Percentiles rank a stretch among this genome's conserved stretches.
Evolutionary conservation across 2,888 invertebrate species (phyloP).

Genomic region (Tyria jacobaeae): DNA sequence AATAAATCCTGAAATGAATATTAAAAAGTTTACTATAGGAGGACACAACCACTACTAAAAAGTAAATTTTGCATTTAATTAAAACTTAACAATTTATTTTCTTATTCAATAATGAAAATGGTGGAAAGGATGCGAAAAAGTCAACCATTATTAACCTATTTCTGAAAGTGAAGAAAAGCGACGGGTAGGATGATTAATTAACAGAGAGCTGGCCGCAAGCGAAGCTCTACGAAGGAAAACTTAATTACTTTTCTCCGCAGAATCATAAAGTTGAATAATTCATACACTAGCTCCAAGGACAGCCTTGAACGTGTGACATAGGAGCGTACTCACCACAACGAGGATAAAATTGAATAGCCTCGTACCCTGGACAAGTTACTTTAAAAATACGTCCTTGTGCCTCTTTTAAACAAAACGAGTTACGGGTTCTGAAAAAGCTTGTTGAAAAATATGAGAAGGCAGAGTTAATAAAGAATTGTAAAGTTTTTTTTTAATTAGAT

Average conservation of each 20-base stretch:
- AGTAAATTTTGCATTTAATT: constrained; percentile 62
- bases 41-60: constrained; percentile 39
- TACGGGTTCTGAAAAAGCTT: too few species aligned
- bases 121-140: constrained; percentile 72
- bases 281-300: constrained; percentile 65
- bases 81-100: constrained; percentile 62
- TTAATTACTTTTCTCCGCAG: constrained; percentile 80
- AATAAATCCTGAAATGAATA: neutral
- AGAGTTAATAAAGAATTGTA: too few species aligned
- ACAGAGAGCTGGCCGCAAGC: constrained; percentile 72
- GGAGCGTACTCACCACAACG: constrained; percentile 52
- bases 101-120: constrained; percentile 74
- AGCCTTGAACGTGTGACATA: constrained; percentile 59
- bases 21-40: constrained; percentile 10
- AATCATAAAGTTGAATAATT: constrained; percentile 79
- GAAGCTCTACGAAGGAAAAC: constrained; percentile 72
- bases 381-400: constrained; percentile 13
- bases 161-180: constrained; percentile 72
- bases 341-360: constrained; percentile 64
- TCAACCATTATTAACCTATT: constrained; percentile 77
- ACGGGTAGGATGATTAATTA: constrained; percentile 78
- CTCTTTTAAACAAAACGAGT: neutral
- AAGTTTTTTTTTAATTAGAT: too few species aligned
- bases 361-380: constrained; percentile 41
- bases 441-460: too few species aligned